These are phyloP conservation scores for Glyptemys insculpta DNA, from an alignment of 2,797 vertebrate species.

Conservation along the genomic window DNA sequence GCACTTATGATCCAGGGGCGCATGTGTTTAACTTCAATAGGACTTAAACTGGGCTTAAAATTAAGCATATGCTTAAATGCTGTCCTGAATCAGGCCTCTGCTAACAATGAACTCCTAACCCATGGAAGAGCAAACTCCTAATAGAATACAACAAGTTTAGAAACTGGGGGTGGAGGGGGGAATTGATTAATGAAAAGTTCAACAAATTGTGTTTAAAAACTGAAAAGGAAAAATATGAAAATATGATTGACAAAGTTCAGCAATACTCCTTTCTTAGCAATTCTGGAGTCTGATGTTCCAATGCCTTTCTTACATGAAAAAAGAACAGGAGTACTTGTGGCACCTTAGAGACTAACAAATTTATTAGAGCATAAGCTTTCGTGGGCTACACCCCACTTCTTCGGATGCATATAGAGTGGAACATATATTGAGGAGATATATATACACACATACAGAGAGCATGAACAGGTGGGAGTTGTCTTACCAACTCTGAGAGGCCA, in stretches of 20 bases:
- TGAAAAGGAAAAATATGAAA: background rate
- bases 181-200: background rate
- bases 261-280: background rate
- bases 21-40: background rate
- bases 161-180: rapidly evolving
- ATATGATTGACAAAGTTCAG: background rate
- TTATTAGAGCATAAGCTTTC: no score
- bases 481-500: no score
- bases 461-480: no score
- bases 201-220: background rate
- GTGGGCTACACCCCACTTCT: no score
- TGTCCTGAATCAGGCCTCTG: background rate
- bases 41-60: background rate
- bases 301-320: background rate
- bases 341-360: no score
- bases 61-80: rapidly evolving
- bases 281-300: background rate
- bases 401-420: no score
- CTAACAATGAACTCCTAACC: background rate
- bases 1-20: background rate
- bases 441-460: no score
- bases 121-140: background rate
- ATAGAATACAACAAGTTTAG: background rate
- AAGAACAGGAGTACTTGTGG: no score
- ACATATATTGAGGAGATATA: no score